Conservation (phyloP, 2,113 vertebrate genomes). For the Chaetorhynchus papuensis region DNA sequence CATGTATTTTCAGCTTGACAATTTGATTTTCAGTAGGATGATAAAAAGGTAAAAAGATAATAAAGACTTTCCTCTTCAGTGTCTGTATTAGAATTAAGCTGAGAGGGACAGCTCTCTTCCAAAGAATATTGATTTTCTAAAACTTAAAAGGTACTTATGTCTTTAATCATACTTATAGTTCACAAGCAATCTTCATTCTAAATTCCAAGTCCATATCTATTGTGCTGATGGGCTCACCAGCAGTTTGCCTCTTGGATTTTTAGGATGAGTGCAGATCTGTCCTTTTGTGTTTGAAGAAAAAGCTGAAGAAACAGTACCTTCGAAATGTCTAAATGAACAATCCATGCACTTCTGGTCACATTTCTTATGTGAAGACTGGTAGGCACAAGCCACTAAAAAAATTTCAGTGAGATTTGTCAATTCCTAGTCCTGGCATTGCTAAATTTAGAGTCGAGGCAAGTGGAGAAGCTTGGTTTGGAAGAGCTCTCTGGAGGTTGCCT, state of each 20-base stretch:
- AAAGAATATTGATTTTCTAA: neutral
- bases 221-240: neutral
- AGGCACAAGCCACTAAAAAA: neutral
- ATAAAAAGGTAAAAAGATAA: neutral
- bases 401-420: neutral
- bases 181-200: neutral
- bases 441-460: fast-evolving
- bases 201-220: neutral
- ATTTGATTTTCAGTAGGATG: neutral
- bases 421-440: neutral
- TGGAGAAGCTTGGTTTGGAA: neutral
- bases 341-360: fast-evolving
- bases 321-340: neutral
- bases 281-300: neutral
- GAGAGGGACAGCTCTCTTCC: neutral
- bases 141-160: neutral
- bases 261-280: neutral
- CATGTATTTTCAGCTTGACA: neutral
- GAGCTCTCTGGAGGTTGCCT: neutral
- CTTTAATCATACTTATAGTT: neutral
- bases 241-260: neutral
- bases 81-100: neutral
- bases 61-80: neutral
- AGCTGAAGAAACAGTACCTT: neutral
- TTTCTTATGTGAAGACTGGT: neutral